Percentiles rank a stretch among this genome's conserved stretches.
These are phyloP conservation scores for Syngnathoides biaculeatus DNA, from an alignment of 2,113 vertebrate species.

Conservation along the genomic window DNA sequence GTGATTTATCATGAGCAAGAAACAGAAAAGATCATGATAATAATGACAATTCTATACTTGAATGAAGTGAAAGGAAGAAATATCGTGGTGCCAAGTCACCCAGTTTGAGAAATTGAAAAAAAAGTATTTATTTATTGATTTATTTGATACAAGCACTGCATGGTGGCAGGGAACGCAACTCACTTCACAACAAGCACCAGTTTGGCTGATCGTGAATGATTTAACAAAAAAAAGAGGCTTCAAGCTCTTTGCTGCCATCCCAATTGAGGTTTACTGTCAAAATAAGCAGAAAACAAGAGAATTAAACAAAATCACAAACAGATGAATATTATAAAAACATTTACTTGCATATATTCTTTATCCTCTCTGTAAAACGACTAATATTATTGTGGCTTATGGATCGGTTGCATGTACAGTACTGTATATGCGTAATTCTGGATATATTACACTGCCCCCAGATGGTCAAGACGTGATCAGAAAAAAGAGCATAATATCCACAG, in stretches of 20 bases:
- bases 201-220: background rate
- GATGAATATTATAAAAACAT: too few species aligned
- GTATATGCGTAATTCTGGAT: background rate
- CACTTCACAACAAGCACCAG: background rate
- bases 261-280: slow-evolving; percentile 22
- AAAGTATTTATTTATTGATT: too few species aligned
- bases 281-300: too few species aligned
- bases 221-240: background rate
- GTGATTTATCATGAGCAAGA: background rate
- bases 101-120: slow-evolving; percentile 7
- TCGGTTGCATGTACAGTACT: too few species aligned
- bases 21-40: background rate
- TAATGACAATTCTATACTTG: background rate
- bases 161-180: background rate
- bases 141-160: background rate
- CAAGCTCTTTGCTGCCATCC: slow-evolving; percentile 21
- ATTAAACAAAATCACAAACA: too few species aligned
- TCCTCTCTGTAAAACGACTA: too few species aligned
- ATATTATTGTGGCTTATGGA: too few species aligned
- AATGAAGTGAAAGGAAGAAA: background rate
- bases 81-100: background rate
- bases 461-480: background rate
- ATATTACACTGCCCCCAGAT: background rate
- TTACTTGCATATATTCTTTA: too few species aligned
- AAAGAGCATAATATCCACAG: background rate